These are phyloP conservation scores for Cheilosia scutellata DNA, from an alignment of 2,888 invertebrate species.

Conservation along the genomic window DNA sequence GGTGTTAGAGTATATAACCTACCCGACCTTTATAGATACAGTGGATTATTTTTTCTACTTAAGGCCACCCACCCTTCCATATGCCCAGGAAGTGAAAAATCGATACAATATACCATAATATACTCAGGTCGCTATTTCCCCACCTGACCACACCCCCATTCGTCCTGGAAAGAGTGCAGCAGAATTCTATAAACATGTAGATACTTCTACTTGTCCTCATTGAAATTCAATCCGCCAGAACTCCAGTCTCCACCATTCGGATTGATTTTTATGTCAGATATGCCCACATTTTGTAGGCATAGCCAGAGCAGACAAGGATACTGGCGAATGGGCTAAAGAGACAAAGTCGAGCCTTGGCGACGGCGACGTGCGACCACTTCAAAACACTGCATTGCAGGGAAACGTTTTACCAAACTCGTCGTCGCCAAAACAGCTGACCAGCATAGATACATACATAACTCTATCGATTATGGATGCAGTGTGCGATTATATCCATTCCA, in stretches of 20 bases:
- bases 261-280: slow-evolving; percentile 10
- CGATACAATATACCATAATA: slow-evolving; percentile 15
- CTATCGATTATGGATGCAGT: not conserved
- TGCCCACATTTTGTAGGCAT: not conserved
- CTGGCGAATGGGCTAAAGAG: slow-evolving; percentile 3
- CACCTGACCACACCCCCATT: slow-evolving; percentile 34
- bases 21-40: not conserved
- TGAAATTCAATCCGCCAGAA: slow-evolving; percentile 36
- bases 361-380: slow-evolving; percentile 2
- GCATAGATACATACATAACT: slow-evolving; percentile 12
- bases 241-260: not conserved
- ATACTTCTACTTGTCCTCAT: not conserved
- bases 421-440: slow-evolving; percentile 64
- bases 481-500: slow-evolving; percentile 28
- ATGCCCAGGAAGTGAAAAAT: slow-evolving; percentile 35
- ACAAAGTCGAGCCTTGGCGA: slow-evolving; percentile 25
- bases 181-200: not conserved
- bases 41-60: not conserved
- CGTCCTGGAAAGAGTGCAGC: slow-evolving; percentile 23
- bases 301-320: slow-evolving; percentile 38
- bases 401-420: slow-evolving; percentile 3
- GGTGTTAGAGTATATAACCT: not conserved
- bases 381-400: slow-evolving; percentile 62
- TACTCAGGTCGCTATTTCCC: slow-evolving; percentile 26
- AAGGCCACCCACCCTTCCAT: slow-evolving; percentile 1